These are phyloP conservation scores for Diadema setosum DNA, from an alignment of 35 echinoderm and acorn worm genomes.

Conservation along the genomic window DNA sequence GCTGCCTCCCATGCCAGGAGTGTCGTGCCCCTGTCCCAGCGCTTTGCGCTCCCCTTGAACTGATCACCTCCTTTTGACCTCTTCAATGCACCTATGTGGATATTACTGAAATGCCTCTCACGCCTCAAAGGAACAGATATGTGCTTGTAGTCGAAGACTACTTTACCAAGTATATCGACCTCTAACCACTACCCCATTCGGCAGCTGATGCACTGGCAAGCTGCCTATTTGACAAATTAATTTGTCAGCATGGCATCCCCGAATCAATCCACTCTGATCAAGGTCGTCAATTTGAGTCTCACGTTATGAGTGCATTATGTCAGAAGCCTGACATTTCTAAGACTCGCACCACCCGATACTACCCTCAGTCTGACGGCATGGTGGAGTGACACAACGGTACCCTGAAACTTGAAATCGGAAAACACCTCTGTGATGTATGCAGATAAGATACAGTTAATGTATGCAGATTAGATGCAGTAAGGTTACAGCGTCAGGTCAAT, in stretches of 20 bases:
- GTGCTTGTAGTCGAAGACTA: slow-evolving; percentile 56
- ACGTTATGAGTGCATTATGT: neutral
- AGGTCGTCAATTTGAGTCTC: slow-evolving; percentile 33
- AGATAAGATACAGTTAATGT: too few relatives aligned
- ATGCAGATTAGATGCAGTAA: too few relatives aligned
- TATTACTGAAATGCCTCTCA: too few relatives aligned
- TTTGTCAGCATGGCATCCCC: slow-evolving; percentile 23
- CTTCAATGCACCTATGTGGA: too few relatives aligned
- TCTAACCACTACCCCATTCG: slow-evolving; percentile 37
- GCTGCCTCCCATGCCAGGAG: too few relatives aligned
- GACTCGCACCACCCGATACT: slow-evolving; percentile 2
- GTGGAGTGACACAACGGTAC: neutral
- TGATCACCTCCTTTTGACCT: too few relatives aligned
- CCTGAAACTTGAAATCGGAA: neutral
- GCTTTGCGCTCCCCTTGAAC: too few relatives aligned
- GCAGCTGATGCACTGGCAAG: slow-evolving; percentile 40
- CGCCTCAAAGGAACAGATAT: slow-evolving; percentile 46
- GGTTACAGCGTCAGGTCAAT: too few relatives aligned
- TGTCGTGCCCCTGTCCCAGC: too few relatives aligned
- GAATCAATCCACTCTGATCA: slow-evolving; percentile 23
- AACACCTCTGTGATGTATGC: neutral
- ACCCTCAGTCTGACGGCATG: slow-evolving; percentile 30
- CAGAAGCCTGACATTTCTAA: neutral
- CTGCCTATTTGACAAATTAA: slow-evolving; percentile 47
- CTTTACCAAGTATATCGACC: slow-evolving; percentile 55